A percentile compares a stretch with the other conserved stretches of the same genome.
Conservation (phyloP, 2,888 invertebrate genomes). For the Ectemnius continuus region DNA sequence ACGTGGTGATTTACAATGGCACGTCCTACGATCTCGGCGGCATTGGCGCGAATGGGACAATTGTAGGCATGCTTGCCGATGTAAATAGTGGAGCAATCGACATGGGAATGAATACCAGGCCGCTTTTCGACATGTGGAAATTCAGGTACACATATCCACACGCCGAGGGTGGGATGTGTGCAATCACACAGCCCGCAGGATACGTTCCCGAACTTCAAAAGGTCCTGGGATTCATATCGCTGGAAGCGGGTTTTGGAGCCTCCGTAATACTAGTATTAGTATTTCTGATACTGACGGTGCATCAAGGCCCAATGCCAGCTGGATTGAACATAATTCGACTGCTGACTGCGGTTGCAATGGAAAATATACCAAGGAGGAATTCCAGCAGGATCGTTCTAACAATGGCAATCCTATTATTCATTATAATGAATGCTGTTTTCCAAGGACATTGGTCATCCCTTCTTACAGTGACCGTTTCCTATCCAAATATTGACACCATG, state of each 20-base stretch:
- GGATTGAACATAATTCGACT: constrained; percentile 48
- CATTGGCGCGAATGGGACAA: constrained; percentile 35
- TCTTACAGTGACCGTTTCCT: constrained; percentile 41
- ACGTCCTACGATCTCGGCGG: constrained; percentile 37
- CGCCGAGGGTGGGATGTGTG: constrained; percentile 49
- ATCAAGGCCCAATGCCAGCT: constrained; percentile 32
- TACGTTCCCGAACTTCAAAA: constrained; percentile 42
- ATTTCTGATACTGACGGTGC: constrained; percentile 20
- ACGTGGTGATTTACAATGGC: constrained; percentile 30
- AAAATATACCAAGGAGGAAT: constrained; percentile 18
- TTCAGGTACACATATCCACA: constrained; percentile 59
- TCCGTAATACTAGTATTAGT: constrained; percentile 12
- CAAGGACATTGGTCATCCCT: constrained; percentile 52
- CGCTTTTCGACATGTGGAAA: constrained; percentile 44
- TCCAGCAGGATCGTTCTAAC: constrained; percentile 43
- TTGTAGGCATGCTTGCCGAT: constrained; percentile 48
- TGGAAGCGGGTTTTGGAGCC: constrained; percentile 5
- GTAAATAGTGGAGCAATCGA: constrained; percentile 48
- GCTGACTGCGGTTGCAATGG: constrained; percentile 40
- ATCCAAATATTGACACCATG: constrained; percentile 40
- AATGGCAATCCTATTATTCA: constrained; percentile 31
- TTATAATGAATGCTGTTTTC: constrained; percentile 47
- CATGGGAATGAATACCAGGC: constrained; percentile 54
- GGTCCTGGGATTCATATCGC: constrained; percentile 37
- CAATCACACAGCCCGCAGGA: constrained; percentile 41